Percentiles rank a stretch among this genome's conserved stretches.
Evolutionary conservation across 2,888 invertebrate species (phyloP).

Genomic region (Sericinus montela): DNA sequence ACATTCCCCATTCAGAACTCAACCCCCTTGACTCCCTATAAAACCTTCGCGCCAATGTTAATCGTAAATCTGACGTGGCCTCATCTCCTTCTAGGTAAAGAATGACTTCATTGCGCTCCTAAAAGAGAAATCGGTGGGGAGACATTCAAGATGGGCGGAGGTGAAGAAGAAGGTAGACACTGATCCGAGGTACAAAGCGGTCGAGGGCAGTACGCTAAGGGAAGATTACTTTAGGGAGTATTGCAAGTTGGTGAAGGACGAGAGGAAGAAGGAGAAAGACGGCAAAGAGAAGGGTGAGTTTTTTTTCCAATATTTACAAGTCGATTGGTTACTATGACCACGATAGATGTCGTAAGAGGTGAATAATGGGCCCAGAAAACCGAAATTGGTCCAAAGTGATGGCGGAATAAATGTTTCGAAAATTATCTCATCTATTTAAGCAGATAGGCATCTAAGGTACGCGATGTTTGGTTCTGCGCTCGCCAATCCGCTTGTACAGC

Average conservation of each 20-base stretch:
- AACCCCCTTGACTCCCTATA: slow-evolving; percentile 1
- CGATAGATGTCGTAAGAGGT: no score
- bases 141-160: slow-evolving; percentile 96
- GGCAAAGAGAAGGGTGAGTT: slow-evolving; percentile 55
- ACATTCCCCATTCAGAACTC: not conserved
- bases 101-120: slow-evolving; percentile 94
- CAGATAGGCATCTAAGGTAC: no score
- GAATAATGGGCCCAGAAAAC: no score
- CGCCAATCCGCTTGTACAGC: no score
- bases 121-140: slow-evolving; percentile 92
- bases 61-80: slow-evolving; percentile 16
- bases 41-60: slow-evolving; percentile 21
- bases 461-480: no score
- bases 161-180: slow-evolving; percentile 95
- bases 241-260: slow-evolving; percentile 91
- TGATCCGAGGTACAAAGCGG: slow-evolving; percentile 93
- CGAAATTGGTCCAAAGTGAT: no score
- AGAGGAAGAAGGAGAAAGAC: slow-evolving; percentile 89
- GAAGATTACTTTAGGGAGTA: slow-evolving; percentile 98
- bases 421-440: no score
- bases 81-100: slow-evolving; percentile 82
- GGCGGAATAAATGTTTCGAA: no score
- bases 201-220: slow-evolving; percentile 91
- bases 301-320: no score
- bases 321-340: no score